Evolutionary conservation across 2,888 invertebrate species (phyloP).

Genomic region (Dendrolimus houi): DNA sequence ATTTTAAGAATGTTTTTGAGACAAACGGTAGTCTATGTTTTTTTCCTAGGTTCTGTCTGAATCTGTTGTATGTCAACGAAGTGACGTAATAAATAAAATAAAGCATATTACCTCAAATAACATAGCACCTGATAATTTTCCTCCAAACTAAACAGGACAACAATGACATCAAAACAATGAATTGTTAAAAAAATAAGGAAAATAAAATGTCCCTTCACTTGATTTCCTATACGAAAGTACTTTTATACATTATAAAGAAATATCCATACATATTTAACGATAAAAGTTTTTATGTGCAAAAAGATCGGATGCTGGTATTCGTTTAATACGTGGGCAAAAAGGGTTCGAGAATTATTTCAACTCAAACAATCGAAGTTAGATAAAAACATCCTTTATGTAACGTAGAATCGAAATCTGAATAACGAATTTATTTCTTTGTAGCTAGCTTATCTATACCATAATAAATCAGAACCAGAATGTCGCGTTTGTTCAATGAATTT

Average conservation of each 20-base stretch:
- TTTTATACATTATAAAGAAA: neutral
- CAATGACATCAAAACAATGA: neutral
- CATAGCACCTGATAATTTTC: neutral
- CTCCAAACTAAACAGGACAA: neutral
- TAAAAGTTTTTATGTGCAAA: neutral
- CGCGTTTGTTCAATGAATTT: too few species aligned
- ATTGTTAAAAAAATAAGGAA: neutral
- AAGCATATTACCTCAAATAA: too few species aligned
- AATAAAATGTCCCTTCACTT: neutral
- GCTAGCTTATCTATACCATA: too few species aligned
- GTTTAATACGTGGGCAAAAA: neutral
- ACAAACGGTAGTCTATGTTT: too few species aligned
- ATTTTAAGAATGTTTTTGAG: too few species aligned
- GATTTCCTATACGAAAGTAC: neutral
- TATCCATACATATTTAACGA: neutral
- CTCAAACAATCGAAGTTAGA: neutral
- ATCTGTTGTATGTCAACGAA: too few species aligned
- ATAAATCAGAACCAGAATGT: too few species aligned
- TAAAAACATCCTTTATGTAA: neutral
- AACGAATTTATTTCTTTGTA: too few species aligned
- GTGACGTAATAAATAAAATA: too few species aligned
- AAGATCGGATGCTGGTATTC: neutral
- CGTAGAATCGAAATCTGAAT: neutral
- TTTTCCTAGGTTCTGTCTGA: too few species aligned
- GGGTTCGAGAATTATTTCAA: neutral